These are phyloP conservation scores for Sinocyclocheilus anshuiensis DNA, from an alignment of 2,113 vertebrate genomes.

Conservation along the genomic window DNA sequence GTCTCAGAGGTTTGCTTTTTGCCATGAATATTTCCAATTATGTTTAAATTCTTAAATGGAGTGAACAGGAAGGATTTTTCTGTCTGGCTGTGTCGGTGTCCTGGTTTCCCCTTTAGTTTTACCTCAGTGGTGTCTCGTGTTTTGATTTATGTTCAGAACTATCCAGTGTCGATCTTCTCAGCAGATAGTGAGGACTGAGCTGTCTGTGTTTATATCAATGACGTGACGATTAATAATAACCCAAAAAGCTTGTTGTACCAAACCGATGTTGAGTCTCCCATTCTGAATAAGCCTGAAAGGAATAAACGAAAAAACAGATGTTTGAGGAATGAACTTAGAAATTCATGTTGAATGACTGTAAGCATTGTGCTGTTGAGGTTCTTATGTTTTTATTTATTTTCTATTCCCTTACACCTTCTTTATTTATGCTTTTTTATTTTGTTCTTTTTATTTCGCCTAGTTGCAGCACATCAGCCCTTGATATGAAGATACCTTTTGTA, in stretches of 20 bases:
- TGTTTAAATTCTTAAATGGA: not conserved
- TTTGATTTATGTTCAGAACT: not conserved
- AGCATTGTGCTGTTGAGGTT: not conserved
- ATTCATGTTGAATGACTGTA: not conserved
- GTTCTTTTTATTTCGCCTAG: not conserved
- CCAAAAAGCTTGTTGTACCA: not conserved
- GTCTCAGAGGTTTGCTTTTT: not conserved
- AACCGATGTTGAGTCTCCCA: not conserved
- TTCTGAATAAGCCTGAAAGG: not conserved
- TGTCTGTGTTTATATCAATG: not conserved
- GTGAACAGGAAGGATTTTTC: slow-evolving; percentile 9
- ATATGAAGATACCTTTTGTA: not conserved
- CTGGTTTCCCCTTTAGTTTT: slow-evolving; percentile 8
- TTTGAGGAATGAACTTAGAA: not conserved
- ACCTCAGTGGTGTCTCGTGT: not conserved
- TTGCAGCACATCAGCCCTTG: not conserved
- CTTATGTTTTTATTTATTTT: not conserved
- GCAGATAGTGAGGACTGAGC: not conserved
- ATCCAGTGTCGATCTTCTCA: slow-evolving; percentile 26
- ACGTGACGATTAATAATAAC: not conserved
- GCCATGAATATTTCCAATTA: not conserved
- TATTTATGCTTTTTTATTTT: not conserved
- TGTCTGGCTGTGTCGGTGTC: slow-evolving; percentile 9
- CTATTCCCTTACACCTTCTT: not conserved
- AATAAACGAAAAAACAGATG: not conserved